Evolutionary conservation across 2,113 vertebrate species (phyloP).

Genomic region (Rhinoderma darwinii): DNA sequence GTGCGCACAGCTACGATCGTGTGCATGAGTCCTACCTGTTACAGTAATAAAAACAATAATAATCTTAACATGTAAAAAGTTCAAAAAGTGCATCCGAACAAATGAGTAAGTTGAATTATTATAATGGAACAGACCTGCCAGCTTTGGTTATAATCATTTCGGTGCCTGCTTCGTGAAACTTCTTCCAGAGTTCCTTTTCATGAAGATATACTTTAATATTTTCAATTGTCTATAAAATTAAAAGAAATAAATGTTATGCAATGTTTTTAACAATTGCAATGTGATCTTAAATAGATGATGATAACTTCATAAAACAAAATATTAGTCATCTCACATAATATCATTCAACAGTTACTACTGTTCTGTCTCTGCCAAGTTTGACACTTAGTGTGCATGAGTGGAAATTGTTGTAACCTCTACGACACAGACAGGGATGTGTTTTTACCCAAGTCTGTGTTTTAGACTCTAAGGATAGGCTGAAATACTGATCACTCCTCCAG

Average conservation of each 20-base stretch:
- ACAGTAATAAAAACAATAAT: not conserved
- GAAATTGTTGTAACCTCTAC: conserved; percentile 25
- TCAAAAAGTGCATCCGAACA: not conserved
- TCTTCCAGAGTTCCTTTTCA: conserved; percentile 97
- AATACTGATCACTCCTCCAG: not conserved
- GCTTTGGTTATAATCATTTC: conserved; percentile 99
- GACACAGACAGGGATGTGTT: conserved; percentile 9
- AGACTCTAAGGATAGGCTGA: not conserved
- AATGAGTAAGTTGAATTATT: not conserved
- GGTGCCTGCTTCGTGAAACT: conserved; percentile 94
- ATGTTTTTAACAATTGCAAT: not conserved
- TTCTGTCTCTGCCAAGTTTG: not conserved
- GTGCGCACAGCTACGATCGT: too few species aligned
- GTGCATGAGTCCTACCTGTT: too few species aligned
- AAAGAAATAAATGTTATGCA: not conserved
- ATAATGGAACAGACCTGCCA: conserved; percentile 80
- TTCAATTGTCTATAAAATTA: conserved; percentile 84
- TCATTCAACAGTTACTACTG: not conserved
- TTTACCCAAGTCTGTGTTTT: not conserved
- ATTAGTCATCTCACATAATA: conserved; percentile 3
- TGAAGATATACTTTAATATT: conserved; percentile 96
- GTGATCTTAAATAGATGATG: not conserved
- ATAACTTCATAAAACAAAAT: not conserved
- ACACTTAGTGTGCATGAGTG: not conserved
- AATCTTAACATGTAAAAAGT: not conserved